Evolutionary conservation across 2,113 vertebrate species (phyloP), one percentile per base, ranked within the genome.

Genomic region (Excalfactoria chinensis): DNA sequence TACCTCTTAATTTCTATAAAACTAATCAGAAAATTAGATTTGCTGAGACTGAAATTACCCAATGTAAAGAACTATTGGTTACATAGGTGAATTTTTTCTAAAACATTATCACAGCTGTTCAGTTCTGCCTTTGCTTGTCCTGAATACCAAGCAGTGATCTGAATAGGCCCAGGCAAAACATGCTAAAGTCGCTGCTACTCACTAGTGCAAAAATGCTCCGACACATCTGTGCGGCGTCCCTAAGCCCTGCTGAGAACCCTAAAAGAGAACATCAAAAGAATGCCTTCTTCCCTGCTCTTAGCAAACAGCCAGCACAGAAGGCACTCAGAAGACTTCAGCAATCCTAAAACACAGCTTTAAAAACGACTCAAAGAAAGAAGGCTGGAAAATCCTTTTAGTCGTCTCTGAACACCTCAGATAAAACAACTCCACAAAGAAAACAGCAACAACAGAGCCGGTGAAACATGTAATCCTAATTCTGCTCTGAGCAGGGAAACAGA

Each of bases 381-480:
- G 46, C 2, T 59, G 71, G 43, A 87, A 91, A 93, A 95, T 74
- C 60, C 46, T 86, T 76, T 71, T 16, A 70, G 53, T 68, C 59
- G 75, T 56, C 40, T 55, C 35, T n/a, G 16, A 92, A 84, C 23
- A 87, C n/a, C 67, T 83, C 40, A 64, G 44, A 48, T 75, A 53
- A 87, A 90, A 87, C 51, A 87, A 85, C 59, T 70, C 46, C 56
- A 85, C 67, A 78, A 86, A 73, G 32, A 84, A 88, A 77, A 62
- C 18, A 91, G 72, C 62, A 70, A n/a, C 49, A 76, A 79, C 26
- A 55, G 56, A 93, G 66, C 17, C 7, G 28, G 8, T 35, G 49
- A 84, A 86, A 81, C 2, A 6, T 14, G 44, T 69, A 95, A 81
- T 88, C 66, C 53, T 68, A 64, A 71, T 43, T 82, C 68, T 79